These are phyloP conservation scores for Podilymbus podiceps DNA, from an alignment of 2,113 vertebrate genomes.

Conservation along the genomic window DNA sequence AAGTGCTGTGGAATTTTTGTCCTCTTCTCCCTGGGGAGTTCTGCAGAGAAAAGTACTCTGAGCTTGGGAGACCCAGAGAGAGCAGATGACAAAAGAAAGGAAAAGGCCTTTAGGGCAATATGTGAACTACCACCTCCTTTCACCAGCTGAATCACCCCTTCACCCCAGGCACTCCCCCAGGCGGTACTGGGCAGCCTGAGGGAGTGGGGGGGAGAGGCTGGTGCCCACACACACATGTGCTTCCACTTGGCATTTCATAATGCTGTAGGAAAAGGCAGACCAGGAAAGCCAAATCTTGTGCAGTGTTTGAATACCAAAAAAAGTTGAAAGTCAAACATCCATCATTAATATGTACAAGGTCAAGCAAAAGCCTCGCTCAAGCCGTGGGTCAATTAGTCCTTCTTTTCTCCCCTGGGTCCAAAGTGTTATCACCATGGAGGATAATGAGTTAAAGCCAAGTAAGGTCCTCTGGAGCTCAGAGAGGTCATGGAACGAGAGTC, in stretches of 20 bases:
- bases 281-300: not conserved
- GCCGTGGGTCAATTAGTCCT: not conserved
- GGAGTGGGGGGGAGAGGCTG: not conserved
- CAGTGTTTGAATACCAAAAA: not conserved
- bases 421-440: not conserved
- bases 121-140: not conserved
- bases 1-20: not conserved
- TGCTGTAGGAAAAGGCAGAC: not conserved
- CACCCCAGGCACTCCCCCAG: not conserved
- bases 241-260: not conserved
- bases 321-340: not conserved
- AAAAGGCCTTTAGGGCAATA: not conserved
- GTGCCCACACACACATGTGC: rapidly evolving
- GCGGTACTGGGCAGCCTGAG: not conserved
- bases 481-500: constrained; percentile 18
- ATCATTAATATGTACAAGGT: not conserved
- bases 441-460: constrained; percentile 35
- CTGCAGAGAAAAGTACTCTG: not conserved
- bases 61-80: not conserved
- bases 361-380: not conserved
- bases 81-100: not conserved
- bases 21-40: not conserved
- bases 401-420: not conserved
- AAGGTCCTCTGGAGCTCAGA: constrained; percentile 20
- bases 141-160: not conserved